Evolutionary conservation across 2,888 invertebrate species (phyloP), one percentile per base, ranked within the genome.

Genomic region (Theristus sp.): DNA sequence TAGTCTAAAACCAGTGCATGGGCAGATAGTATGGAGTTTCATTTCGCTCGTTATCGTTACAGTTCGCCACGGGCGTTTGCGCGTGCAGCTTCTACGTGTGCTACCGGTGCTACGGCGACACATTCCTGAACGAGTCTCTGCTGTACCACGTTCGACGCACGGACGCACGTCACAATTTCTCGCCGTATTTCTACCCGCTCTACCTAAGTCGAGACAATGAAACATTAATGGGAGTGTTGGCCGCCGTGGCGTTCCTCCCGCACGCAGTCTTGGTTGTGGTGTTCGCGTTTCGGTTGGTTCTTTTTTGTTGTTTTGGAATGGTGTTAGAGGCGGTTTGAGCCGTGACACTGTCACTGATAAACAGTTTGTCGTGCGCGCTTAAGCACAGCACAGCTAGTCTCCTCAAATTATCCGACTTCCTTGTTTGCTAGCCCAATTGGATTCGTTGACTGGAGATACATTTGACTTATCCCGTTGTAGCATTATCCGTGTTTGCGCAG

Each of bases 81-180:
- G 49, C 49, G n/a, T 3, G 3, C 54, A 27, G 25, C 30, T 29
- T 56, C 29, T 27, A 30, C 0, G 13, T 70, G 20, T 67, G 65
- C 60, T 72, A 67, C 58, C 27, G 71, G 57, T 74, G 86, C 1
- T 98, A 93, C 73, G 93, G 90, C 0, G 83, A 85, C 72, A 80
- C 84, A 65, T 98, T 89, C 74, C 73, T 98, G 0, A 82, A 88
- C 66, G 91, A 98, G 75, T 87, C 91, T 0, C 84, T 90, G 67
- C 78, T 96, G 24, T 96, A 91, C 75, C 98, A 98, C 76, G 75
- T 93, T 20, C 80, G 83, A 3, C 81, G 96, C 57, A 84, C 83
- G 70, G 98, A 98, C 73, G 83, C 84, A 0, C 82, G 85, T 28
- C 98, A 98, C 74, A 98, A 99, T 75, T 99, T 98, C 76, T 98